Evolutionary conservation across 2,113 vertebrate species (phyloP).

Genomic region (Benitochromis conjunctus): DNA sequence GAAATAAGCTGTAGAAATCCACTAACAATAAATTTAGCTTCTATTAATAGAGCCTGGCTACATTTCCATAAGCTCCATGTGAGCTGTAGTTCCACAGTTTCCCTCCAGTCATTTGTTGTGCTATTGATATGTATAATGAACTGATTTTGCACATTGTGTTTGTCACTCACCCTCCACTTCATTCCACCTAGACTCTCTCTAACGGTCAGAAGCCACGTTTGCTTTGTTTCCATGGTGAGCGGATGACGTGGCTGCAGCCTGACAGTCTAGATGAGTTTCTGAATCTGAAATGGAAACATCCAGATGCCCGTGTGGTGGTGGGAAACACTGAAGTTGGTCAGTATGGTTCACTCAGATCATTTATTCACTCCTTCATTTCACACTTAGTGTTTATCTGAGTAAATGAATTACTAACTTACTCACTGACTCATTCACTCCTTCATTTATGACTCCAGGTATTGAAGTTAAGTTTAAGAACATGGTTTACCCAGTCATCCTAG

Average conservation of each 20-base stretch:
- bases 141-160: not conserved
- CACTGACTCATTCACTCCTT: not conserved
- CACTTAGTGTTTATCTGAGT: too few species aligned
- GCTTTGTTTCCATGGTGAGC: constrained; percentile 80
- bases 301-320: constrained; percentile 84
- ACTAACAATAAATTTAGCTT: too few species aligned
- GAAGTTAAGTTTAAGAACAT: constrained; percentile 94
- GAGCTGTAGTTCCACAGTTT: not conserved
- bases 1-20: too few species aligned
- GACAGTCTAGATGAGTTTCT: constrained; percentile 77
- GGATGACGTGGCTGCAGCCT: constrained; percentile 87
- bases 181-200: constrained; percentile 68
- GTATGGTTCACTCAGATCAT: constrained; percentile 5
- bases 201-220: constrained; percentile 36
- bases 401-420: too few species aligned
- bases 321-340: constrained; percentile 98
- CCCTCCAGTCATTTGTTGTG: not conserved
- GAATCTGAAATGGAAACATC: constrained; percentile 80
- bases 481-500: constrained; percentile 86
- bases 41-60: not conserved
- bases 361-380: not conserved
- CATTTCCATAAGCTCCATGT: not conserved
- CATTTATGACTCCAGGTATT: constrained; percentile 60
- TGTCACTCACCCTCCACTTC: too few species aligned
- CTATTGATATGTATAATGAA: not conserved